Base-by-base conservation (phyloP, 2,113 vertebrate species). In the Merops nubicus region DNA sequence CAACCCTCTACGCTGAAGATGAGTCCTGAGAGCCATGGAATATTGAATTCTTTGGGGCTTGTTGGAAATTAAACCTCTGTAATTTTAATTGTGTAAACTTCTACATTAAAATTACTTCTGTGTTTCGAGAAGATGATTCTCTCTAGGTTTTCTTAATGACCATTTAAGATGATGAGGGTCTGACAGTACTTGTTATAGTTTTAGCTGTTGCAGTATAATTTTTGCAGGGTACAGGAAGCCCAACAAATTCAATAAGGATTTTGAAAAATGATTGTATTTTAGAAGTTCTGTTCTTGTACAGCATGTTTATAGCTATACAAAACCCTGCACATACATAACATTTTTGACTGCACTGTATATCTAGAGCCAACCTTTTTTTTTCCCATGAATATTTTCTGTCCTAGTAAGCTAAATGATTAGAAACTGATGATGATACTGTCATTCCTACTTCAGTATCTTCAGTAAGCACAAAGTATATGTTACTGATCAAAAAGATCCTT, bases 21-120 rank as follows among this genome's bases (percentile, higher is more conserved):
- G 69, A 96, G 69, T 85, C 85, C 85, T 96, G 85, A 97, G 92
- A 96, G 80, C 85, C 67, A 82, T 88, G 73, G 53, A 96, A 96
- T 97, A 91, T 95, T 95, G 95, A 97, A 98, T 96, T 98, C 85
- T 98, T 93, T 78, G 72, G 93, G 91, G 88, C 77, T 97, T 97
- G 92, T 93, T 97, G 92, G 85, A 97, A 97, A 97, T 97, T 97
- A 98, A 98, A 95, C n/a, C 72, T 96, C 86, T 91, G 51, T 56
- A 89, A 95, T 97, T 96, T 95, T 97, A 97, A 97, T 91, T 97
- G 93, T 97, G 88, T 96, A 96, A 96, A 95, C 96, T 98, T 98
- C 87, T 96, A 92, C 93, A 88, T 96, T 95, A 91, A 97, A 98
- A 97, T 97, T 91, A 94, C 91, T 98, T 97, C 17, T 91, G 59